Base-by-base conservation (phyloP, 2,888 invertebrate genomes). In the Eulithis prunata region DNA sequence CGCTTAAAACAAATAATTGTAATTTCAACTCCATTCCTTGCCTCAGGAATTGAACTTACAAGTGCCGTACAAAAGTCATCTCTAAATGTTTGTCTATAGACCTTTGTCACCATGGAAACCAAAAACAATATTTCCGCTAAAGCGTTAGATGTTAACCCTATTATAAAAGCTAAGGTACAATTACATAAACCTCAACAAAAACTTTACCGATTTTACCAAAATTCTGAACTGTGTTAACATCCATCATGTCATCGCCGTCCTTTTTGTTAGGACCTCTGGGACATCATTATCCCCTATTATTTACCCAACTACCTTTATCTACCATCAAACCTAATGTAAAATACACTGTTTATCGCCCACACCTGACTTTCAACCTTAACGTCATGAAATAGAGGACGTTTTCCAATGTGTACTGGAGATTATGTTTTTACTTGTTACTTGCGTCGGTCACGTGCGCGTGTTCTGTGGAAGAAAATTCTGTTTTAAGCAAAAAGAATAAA, bases 231-330 rank as follows among this genome's bases (percentile, higher is more conserved):
- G 46, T 47, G 57, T 57, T 36, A 7, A 60, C 75, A 73, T 76
- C 71, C 73, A 72, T 74, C 76, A 74, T 73, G 74, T 73, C 75
- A 73, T 75, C 75, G 71, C 70, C 62, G 74, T 75, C 75, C 76
- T 76, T 76, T 76, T 75, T 76, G 75, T 67, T 57, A 67, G 64
- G 71, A 61, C 74, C 69, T 65, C 57, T 38, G 73, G 65, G 72
- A 74, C 71, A 69, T 70, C 74, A 74, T 74, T 74, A 74, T 73
- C 74, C 69, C 61, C 71, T 66, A 74, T 74, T 74, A 74, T 74
- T 72, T 71, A 70, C 72, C 68, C 71, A 54, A 72, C 71, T 63
- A 71, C 74, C 72, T 71, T 71, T 71, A 72, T 66, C 70, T 66
- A 68, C 71, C 66, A 72, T 71, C 74, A 63, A 72, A 69, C 68